These are phyloP conservation scores for Apostichopus californicus DNA, from an alignment of 35 echinoderm and acorn worm species.

Conservation along the genomic window DNA sequence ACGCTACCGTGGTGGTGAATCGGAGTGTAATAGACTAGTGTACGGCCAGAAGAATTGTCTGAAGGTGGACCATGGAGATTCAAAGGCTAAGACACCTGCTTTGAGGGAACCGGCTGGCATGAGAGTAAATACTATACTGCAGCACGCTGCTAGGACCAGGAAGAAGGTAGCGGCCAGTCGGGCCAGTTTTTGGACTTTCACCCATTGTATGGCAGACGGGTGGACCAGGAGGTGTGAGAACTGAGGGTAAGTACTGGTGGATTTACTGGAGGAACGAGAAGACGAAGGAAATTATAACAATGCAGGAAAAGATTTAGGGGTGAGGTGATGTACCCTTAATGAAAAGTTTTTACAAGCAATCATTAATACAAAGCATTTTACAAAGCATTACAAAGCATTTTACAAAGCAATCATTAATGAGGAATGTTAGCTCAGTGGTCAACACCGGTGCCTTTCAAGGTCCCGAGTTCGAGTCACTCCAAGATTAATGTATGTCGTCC, in stretches of 20 bases:
- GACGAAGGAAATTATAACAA: background rate
- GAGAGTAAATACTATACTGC: constrained; percentile 47
- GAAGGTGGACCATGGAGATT: constrained; percentile 41
- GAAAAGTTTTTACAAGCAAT: too few species aligned
- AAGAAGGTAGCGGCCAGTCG: constrained; percentile 34
- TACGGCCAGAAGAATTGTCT: constrained; percentile 55
- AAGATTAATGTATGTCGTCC: too few species aligned
- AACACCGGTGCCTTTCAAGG: too few species aligned
- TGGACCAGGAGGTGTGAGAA: constrained; percentile 11
- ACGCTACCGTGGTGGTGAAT: constrained; percentile 26
- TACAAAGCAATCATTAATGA: too few species aligned
- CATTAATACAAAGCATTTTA: too few species aligned
- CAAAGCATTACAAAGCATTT: too few species aligned
- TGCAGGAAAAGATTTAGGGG: too few species aligned
- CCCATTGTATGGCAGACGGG: constrained; percentile 32
- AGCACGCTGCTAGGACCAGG: constrained; percentile 38
- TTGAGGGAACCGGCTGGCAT: background rate
- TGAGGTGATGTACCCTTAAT: too few species aligned
- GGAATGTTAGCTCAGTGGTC: too few species aligned
- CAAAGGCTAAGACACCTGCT: constrained; percentile 3
- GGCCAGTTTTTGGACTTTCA: constrained; percentile 46
- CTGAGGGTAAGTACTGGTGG: constrained; percentile 11
- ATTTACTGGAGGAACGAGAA: constrained; percentile 11
- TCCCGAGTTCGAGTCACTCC: too few species aligned
- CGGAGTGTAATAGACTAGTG: constrained; percentile 35